A percentile compares a stretch with the other conserved stretches of the same genome.
Evolutionary conservation across 2,888 invertebrate genomes (phyloP).

Genomic region (Himalopsyche japonica): DNA sequence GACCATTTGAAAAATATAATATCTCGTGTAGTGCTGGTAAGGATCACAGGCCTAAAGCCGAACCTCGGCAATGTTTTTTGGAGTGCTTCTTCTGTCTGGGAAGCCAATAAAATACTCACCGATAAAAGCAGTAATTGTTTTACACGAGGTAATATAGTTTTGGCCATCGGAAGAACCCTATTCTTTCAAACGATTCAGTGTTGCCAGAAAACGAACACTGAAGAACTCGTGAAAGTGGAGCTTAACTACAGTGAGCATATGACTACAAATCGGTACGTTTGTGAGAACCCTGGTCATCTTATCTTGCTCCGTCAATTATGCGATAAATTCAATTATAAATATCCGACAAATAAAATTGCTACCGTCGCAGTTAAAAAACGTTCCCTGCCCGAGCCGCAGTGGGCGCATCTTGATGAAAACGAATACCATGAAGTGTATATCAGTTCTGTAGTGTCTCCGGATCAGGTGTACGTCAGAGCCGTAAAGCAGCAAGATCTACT

Average conservation of each 20-base stretch:
- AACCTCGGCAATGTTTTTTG: slow-evolving; percentile 53
- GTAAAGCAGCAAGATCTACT: slow-evolving; percentile 55
- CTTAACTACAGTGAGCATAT: slow-evolving; percentile 60
- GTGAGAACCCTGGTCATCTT: slow-evolving; percentile 56
- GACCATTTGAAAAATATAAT: slow-evolving; percentile 55
- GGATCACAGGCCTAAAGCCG: slow-evolving; percentile 51
- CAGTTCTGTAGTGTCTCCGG: slow-evolving; percentile 52
- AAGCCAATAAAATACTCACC: slow-evolving; percentile 46
- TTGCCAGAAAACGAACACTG: slow-evolving; percentile 57
- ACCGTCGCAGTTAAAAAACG: slow-evolving; percentile 7
- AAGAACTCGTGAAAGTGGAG: slow-evolving; percentile 58
- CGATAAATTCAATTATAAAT: slow-evolving; percentile 42
- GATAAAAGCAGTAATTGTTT: slow-evolving; percentile 49
- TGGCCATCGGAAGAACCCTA: slow-evolving; percentile 64
- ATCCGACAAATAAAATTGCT: not conserved
- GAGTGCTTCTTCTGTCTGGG: slow-evolving; percentile 48
- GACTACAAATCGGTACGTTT: slow-evolving; percentile 51
- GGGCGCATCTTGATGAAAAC: slow-evolving; percentile 58
- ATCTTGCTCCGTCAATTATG: slow-evolving; percentile 55
- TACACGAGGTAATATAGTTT: slow-evolving; percentile 55
- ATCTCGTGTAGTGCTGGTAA: slow-evolving; percentile 51
- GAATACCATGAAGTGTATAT: slow-evolving; percentile 53
- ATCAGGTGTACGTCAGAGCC: slow-evolving; percentile 57
- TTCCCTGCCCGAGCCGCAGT: slow-evolving; percentile 45
- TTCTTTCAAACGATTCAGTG: slow-evolving; percentile 68